Conservation (phyloP, 1,140 invertebrate genomes). For the Drosophila grimshawi region DNA sequence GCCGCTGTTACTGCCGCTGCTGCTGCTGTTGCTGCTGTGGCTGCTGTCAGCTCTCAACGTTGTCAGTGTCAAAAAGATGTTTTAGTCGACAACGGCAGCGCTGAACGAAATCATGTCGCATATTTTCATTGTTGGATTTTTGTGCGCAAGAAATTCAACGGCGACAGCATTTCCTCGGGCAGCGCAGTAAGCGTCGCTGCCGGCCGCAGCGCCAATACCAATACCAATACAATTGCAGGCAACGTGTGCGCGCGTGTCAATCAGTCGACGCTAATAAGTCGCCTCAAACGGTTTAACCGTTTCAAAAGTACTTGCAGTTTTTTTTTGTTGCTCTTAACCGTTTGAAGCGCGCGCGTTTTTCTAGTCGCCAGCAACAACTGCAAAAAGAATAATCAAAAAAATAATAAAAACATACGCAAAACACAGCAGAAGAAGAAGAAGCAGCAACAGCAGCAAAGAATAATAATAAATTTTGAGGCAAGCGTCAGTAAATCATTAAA, state of each 20-base stretch:
- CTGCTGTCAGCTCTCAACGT: slow-evolving; percentile 75
- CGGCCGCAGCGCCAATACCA: slow-evolving; percentile 5
- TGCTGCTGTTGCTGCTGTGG: slow-evolving; percentile 36
- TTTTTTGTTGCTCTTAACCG: not conserved
- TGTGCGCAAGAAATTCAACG: slow-evolving; percentile 57
- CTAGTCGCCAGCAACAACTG: slow-evolving; percentile 22
- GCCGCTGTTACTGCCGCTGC: slow-evolving; percentile 18
- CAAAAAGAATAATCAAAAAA: not conserved
- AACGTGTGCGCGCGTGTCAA: slow-evolving; percentile 44
- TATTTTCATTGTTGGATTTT: slow-evolving; percentile 65
- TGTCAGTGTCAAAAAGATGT: slow-evolving; percentile 84
- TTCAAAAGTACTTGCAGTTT: not conserved
- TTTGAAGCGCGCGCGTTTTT: slow-evolving; percentile 38
- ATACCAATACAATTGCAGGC: slow-evolving; percentile 24
- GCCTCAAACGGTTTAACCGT: slow-evolving; percentile 20
- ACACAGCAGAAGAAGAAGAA: slow-evolving; percentile 1
- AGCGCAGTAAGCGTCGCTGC: slow-evolving; percentile 47
- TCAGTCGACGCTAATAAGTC: slow-evolving; percentile 49
- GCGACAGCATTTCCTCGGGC: slow-evolving; percentile 37
- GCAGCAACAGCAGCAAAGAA: slow-evolving; percentile 27
- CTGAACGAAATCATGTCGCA: slow-evolving; percentile 83
- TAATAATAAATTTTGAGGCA: slow-evolving; percentile 71
- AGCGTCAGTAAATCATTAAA: slow-evolving; percentile 81
- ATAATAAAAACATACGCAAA: slow-evolving; percentile 32
- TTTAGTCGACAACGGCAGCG: slow-evolving; percentile 79